These are phyloP conservation scores for Oncorhynchus nerka DNA, from an alignment of 2,113 vertebrate species.

Conservation along the genomic window DNA sequence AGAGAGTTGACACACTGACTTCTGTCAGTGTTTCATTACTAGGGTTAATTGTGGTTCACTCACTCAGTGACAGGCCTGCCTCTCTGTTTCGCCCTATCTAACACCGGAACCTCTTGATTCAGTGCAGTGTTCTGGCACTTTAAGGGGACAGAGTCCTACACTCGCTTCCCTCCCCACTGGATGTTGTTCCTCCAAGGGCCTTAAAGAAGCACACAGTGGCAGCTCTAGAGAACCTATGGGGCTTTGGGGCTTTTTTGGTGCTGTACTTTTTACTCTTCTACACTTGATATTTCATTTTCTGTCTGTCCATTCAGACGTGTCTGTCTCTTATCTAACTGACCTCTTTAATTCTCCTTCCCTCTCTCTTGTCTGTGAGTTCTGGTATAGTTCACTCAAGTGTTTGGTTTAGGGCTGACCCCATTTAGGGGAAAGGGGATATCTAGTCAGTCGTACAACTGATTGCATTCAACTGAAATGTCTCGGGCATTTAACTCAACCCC, in stretches of 20 bases:
- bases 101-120: slow-evolving; percentile 29
- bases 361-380: background rate
- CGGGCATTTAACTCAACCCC: no score
- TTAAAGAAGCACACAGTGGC: slow-evolving; percentile 30
- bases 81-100: slow-evolving; percentile 33
- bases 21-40: background rate
- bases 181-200: slow-evolving; percentile 40
- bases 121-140: slow-evolving; percentile 42
- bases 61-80: background rate
- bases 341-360: background rate
- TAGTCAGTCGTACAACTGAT: no score
- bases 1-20: background rate
- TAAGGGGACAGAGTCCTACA: slow-evolving; percentile 37
- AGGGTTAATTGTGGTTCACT: background rate
- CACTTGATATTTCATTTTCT: background rate
- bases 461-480: no score
- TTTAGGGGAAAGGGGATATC: no score
- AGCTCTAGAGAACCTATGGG: background rate
- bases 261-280: background rate
- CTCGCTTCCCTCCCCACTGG: slow-evolving; percentile 47
- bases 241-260: background rate
- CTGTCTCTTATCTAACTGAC: background rate
- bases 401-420: background rate
- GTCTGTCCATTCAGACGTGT: background rate
- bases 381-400: no score